Percentiles rank a stretch among this genome's conserved stretches.
Conservation (phyloP, 2,888 invertebrate genomes). For the Dexiosoma caninum region DNA sequence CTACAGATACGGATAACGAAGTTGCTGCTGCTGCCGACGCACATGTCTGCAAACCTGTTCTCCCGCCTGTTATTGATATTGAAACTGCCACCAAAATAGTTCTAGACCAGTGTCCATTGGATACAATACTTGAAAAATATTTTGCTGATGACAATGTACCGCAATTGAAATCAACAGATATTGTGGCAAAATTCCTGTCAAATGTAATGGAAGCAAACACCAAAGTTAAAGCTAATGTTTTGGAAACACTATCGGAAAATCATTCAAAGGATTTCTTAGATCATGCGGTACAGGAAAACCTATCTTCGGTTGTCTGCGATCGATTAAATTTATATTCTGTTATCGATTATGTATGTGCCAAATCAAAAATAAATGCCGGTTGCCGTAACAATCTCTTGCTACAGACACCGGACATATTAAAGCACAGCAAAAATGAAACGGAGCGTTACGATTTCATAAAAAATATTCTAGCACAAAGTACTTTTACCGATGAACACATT, state of each 20-base stretch:
- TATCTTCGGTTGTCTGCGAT: constrained; percentile 76
- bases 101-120: constrained; percentile 61
- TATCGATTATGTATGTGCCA: constrained; percentile 75
- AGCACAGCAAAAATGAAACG: constrained; percentile 68
- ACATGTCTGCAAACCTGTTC: constrained; percentile 8
- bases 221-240: constrained; percentile 72
- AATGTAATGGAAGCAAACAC: constrained; percentile 71
- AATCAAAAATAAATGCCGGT: constrained; percentile 73
- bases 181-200: constrained; percentile 72
- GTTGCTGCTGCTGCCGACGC: neutral
- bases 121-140: constrained; percentile 71
- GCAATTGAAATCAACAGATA: constrained; percentile 65
- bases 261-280: constrained; percentile 77
- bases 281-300: constrained; percentile 76
- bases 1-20: neutral
- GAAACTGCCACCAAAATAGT: constrained; percentile 58
- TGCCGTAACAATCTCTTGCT: constrained; percentile 72
- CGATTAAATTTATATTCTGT: constrained; percentile 75
- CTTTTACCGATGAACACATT: constrained; percentile 69
- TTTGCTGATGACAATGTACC: constrained; percentile 65
- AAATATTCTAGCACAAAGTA: constrained; percentile 68
- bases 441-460: constrained; percentile 71
- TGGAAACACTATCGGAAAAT: constrained; percentile 76
- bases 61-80: constrained; percentile 27
- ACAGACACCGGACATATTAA: constrained; percentile 71